Evolutionary conservation across 2,113 vertebrate species (phyloP).

Genomic region (Ellobius talpinus): DNA sequence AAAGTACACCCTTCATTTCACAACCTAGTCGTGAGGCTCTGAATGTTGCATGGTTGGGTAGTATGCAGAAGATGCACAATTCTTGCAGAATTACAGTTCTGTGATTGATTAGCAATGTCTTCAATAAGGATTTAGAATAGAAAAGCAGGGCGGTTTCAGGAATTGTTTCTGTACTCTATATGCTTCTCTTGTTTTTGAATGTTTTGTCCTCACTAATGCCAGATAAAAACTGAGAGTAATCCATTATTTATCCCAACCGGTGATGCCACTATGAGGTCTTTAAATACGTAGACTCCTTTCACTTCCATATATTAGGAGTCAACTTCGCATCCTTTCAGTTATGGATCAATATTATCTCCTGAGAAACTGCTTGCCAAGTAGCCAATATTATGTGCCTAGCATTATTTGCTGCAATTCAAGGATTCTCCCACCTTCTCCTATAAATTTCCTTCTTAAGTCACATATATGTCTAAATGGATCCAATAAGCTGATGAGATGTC

Average conservation of each 20-base stretch:
- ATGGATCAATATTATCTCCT: background rate
- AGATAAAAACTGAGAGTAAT: background rate
- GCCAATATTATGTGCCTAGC: background rate
- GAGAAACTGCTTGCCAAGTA: background rate
- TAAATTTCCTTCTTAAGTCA: background rate
- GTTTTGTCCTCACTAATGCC: background rate
- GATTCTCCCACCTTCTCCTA: fast-evolving
- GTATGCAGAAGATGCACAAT: background rate
- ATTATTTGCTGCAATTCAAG: background rate
- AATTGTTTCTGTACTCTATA: background rate
- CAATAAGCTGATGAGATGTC: background rate
- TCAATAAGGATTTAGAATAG: background rate
- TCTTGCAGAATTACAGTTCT: background rate
- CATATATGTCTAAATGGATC: background rate
- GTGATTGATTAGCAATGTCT: background rate
- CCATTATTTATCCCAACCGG: background rate
- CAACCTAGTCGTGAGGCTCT: background rate
- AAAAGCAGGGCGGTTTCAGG: background rate
- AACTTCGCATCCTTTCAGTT: background rate
- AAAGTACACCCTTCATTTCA: background rate
- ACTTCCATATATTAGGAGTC: background rate
- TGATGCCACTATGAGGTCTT: background rate
- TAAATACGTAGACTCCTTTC: background rate
- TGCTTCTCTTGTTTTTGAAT: background rate
- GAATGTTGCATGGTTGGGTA: background rate